These are phyloP conservation scores for Masticophis lateralis DNA, from an alignment of 2,797 vertebrate genomes.

Conservation along the genomic window DNA sequence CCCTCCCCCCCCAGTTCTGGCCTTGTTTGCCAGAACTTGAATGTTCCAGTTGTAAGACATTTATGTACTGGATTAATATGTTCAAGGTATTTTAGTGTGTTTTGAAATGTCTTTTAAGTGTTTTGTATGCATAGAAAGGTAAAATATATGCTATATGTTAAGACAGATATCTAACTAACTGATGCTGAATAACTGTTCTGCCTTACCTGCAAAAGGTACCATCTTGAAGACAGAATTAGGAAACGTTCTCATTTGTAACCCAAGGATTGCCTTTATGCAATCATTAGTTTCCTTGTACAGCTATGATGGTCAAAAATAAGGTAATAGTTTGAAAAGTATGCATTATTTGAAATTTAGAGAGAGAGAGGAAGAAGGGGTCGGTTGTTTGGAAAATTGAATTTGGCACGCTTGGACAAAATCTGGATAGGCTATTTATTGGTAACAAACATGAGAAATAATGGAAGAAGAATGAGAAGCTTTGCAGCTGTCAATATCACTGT, in stretches of 20 bases:
- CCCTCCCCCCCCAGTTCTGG: neutral
- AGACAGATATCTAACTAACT: neutral
- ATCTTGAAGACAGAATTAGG: neutral
- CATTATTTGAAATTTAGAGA: neutral
- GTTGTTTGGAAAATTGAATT: neutral
- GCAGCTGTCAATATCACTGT: neutral
- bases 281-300: neutral
- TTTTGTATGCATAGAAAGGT: neutral
- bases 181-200: neutral
- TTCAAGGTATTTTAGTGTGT: neutral
- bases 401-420: slow-evolving; percentile 9
- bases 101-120: neutral
- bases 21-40: neutral
- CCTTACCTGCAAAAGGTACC: neutral
- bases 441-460: slow-evolving; percentile 22
- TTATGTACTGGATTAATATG: neutral
- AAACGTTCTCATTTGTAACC: neutral
- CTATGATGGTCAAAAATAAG: neutral
- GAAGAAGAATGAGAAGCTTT: slow-evolving; percentile 20
- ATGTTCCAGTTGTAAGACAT: neutral
- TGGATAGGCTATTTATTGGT: neutral
- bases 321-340: neutral
- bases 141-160: neutral
- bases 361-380: accelerated
- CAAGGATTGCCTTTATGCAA: neutral